These are phyloP conservation scores for Darevskia mixta DNA, from an alignment of 2,797 vertebrate genomes.

Conservation along the genomic window DNA sequence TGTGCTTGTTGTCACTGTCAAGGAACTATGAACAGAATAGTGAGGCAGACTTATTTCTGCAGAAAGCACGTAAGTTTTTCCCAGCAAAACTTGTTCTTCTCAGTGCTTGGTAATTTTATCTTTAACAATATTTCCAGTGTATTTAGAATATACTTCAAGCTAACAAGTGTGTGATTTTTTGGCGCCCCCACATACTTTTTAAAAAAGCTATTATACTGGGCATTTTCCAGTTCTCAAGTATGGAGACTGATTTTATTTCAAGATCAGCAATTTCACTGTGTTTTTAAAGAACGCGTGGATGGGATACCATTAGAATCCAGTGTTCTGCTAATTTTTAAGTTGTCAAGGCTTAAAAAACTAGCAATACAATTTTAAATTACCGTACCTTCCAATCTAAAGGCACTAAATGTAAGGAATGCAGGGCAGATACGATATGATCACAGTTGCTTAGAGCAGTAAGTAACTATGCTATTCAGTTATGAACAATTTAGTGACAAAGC, in stretches of 20 bases:
- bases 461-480: background rate
- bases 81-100: too few species aligned
- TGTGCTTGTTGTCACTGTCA: background rate
- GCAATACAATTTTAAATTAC: too few species aligned
- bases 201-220: too few species aligned
- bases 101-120: too few species aligned
- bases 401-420: background rate
- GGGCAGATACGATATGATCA: background rate
- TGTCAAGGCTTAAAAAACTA: background rate
- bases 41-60: background rate
- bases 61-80: background rate
- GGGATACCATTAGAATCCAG: background rate
- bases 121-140: too few species aligned
- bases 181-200: too few species aligned
- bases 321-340: background rate
- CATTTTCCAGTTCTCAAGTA: too few species aligned
- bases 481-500: background rate
- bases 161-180: background rate
- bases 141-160: too few species aligned
- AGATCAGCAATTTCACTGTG: background rate
- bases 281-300: background rate
- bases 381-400: background rate
- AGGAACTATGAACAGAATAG: background rate
- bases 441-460: background rate
- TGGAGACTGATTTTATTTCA: background rate